Conservation (phyloP, 2,888 invertebrate species). For the Elegia similella region DNA sequence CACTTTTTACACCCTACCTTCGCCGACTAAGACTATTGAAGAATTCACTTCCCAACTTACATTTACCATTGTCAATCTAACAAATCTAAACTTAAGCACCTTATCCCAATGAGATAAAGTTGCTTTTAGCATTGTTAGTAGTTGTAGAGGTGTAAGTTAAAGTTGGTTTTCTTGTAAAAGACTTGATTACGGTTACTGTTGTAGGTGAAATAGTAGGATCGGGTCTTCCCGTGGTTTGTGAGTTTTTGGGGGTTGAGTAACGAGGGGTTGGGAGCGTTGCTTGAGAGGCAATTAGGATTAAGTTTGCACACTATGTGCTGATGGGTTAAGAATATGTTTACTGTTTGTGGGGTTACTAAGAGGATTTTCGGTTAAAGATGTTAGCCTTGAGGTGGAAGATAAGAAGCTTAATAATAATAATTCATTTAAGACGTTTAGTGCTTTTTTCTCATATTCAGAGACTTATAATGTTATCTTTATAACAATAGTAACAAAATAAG, state of each 20-base stretch:
- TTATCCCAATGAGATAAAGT: slow-evolving; percentile 21
- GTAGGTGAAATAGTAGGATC: slow-evolving; percentile 49
- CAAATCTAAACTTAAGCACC: neutral
- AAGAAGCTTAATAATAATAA: too few species aligned
- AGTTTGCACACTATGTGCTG: neutral
- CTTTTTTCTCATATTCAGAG: too few species aligned
- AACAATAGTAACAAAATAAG: too few species aligned
- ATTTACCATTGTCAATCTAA: slow-evolving; percentile 22
- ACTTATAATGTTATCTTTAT: too few species aligned
- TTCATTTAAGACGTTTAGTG: too few species aligned
- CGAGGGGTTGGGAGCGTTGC: slow-evolving; percentile 17
- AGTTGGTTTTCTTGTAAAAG: slow-evolving; percentile 27
- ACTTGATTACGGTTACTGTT: slow-evolving; percentile 61
- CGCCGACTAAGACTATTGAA: slow-evolving; percentile 34
- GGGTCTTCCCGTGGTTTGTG: slow-evolving; percentile 36
- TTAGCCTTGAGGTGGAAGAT: too few species aligned
- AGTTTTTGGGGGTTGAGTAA: slow-evolving; percentile 30
- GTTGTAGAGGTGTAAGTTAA: neutral
- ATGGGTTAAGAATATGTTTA: slow-evolving; percentile 10
- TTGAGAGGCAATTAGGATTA: slow-evolving; percentile 16
- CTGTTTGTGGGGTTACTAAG: neutral
- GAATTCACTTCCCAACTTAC: slow-evolving; percentile 30
- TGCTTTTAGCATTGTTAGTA: slow-evolving; percentile 13
- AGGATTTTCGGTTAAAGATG: too few species aligned
- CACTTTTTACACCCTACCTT: slow-evolving; percentile 59